phyloP scores from a whole-genome alignment of 1,140 invertebrate species.

The Bombus vancouverensis region DNA sequence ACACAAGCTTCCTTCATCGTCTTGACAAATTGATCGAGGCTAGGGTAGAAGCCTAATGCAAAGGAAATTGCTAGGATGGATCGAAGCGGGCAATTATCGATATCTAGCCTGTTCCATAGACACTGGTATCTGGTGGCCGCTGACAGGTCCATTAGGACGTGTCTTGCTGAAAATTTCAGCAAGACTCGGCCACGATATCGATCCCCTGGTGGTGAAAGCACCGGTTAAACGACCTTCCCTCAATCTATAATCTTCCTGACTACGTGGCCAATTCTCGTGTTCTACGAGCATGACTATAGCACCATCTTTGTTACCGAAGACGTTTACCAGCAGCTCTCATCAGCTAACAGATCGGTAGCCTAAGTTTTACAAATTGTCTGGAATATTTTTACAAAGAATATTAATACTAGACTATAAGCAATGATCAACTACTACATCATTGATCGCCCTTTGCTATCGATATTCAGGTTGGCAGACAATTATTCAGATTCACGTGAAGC shows the following conservation, averaged over 20 bases:
- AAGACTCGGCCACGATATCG: slow-evolving; percentile 22
- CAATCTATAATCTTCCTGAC: slow-evolving; percentile 27
- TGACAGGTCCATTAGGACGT: slow-evolving; percentile 42
- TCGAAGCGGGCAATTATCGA: slow-evolving; percentile 32
- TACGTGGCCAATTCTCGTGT: not conserved
- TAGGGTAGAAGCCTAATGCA: not conserved
- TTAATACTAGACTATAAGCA: no score
- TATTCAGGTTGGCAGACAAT: not conserved
- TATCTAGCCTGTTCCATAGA: slow-evolving; percentile 12
- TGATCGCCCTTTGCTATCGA: no score
- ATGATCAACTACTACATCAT: no score
- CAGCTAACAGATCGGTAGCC: not conserved
- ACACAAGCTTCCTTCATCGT: not conserved
- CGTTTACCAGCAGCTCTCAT: not conserved
- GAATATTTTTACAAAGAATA: no score
- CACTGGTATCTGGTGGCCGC: slow-evolving; percentile 3
- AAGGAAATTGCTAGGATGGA: slow-evolving; percentile 20
- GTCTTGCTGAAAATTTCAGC: slow-evolving; percentile 47
- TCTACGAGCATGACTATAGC: not conserved
- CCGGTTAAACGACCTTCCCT: slow-evolving; percentile 21
- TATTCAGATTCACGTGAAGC: not conserved
- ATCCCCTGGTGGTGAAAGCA: not conserved
- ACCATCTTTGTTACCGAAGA: not conserved
- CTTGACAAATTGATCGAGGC: not conserved
- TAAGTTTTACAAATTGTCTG: not conserved